A percentile compares a stretch with the other conserved stretches of the same genome.
These are phyloP conservation scores for Chymomyza amoena DNA, from an alignment of 2,888 invertebrate genomes.

Conservation along the genomic window DNA sequence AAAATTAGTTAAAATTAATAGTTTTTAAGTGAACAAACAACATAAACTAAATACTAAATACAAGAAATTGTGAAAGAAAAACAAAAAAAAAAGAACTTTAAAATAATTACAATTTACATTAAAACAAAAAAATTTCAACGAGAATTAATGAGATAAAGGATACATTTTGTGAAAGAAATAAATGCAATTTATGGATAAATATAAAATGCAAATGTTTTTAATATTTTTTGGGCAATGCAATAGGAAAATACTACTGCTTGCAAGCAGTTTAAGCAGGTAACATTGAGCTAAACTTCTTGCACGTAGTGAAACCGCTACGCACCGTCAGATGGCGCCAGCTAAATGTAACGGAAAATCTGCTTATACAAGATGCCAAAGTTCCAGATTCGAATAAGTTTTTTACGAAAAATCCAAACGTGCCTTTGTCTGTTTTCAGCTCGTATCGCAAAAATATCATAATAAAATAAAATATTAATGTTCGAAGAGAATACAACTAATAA, in stretches of 20 bases:
- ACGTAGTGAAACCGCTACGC: not conserved
- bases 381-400: no score
- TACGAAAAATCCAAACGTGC: no score
- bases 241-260: not conserved
- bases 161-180: slow-evolving; percentile 64
- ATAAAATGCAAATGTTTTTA: slow-evolving; percentile 17
- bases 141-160: slow-evolving; percentile 49
- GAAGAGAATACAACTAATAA: no score
- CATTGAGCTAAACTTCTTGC: not conserved
- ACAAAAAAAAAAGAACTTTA: slow-evolving; percentile 39
- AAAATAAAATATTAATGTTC: no score
- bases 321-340: not conserved
- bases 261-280: not conserved
- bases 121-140: slow-evolving; percentile 65
- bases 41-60: slow-evolving; percentile 52
- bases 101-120: slow-evolving; percentile 65
- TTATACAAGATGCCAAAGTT: no score
- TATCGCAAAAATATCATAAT: no score
- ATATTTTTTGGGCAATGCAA: not conserved
- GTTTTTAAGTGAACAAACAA: slow-evolving; percentile 49
- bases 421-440: no score
- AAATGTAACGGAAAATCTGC: not conserved
- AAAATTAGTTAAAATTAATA: slow-evolving; percentile 68
- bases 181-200: slow-evolving; percentile 68
- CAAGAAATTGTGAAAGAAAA: slow-evolving; percentile 44